A percentile compares a stretch with the other conserved stretches of the same genome.
phyloP scores from a whole-genome alignment of 1,140 invertebrate genomes.

The Drosophila mayri region DNA sequence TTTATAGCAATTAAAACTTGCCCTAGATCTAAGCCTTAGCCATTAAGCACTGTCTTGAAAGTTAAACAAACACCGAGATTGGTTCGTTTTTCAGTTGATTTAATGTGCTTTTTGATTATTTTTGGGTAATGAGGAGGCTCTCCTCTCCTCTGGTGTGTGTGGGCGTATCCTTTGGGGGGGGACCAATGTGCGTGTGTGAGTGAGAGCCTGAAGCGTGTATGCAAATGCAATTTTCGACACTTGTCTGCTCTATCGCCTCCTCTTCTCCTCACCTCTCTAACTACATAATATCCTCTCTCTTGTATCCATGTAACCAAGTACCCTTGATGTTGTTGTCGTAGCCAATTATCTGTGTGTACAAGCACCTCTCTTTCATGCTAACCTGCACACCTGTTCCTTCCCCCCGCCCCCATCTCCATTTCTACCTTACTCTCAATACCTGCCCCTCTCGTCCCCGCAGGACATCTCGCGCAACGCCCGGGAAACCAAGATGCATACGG shows the following conservation, averaged over 20 bases:
- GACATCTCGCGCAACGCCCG: slow-evolving; percentile 88
- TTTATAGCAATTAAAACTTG: background rate
- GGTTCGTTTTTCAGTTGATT: background rate
- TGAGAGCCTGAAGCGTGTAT: slow-evolving; percentile 58
- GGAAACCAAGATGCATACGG: slow-evolving; percentile 89
- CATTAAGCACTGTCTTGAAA: slow-evolving; percentile 1
- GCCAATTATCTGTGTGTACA: slow-evolving; percentile 13
- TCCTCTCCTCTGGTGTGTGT: background rate
- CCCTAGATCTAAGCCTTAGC: background rate
- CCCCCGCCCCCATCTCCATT: background rate
- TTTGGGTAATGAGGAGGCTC: background rate
- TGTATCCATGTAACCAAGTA: background rate
- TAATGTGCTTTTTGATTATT: background rate
- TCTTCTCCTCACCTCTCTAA: background rate
- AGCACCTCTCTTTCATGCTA: slow-evolving; percentile 7
- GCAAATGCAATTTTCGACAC: slow-evolving; percentile 79
- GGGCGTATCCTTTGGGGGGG: background rate
- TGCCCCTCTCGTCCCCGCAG: slow-evolving; percentile 72
- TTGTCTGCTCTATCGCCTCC: slow-evolving; percentile 53
- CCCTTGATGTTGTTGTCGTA: slow-evolving; percentile 47
- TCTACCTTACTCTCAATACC: slow-evolving; percentile 13
- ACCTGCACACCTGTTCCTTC: background rate
- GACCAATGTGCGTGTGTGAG: slow-evolving; percentile 25
- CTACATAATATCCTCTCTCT: background rate
- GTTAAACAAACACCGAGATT: background rate